Base-by-base conservation (phyloP, 2,113 vertebrate species). In the Tricholaema leucomelas region DNA sequence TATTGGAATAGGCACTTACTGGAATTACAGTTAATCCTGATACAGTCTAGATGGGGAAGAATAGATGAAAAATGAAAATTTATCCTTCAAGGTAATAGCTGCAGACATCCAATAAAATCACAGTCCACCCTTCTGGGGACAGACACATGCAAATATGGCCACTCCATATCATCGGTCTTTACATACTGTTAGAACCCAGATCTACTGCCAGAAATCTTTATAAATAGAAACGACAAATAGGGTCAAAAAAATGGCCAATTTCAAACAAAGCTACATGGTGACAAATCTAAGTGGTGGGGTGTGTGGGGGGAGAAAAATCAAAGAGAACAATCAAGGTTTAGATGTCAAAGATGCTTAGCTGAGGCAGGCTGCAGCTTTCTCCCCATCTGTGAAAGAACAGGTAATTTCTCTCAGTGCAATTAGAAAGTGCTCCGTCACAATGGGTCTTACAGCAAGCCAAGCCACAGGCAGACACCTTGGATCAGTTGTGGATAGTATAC, bases 21-120 rank as follows among this genome's bases (percentile, higher is more conserved):
- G 98, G 99, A 98, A 98, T 99, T 98, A 99, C 99, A 99, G 99
- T 99, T 99, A 98, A 99, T 99, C 99, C 99, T 99, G 98, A 99
- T 98, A 99, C 99, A 99, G 99, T 99, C 99, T 99, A 99, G 99
- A 99, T 98, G 98, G 99, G 98, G 99, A 98, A 99, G 99, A 99
- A 99, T 99, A 99, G 98, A 99, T 99, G 98, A 99, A 97, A 98
- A 98, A 99, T 99, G 99, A 99, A 99, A 99, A 99, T 99, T 98
- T 98, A 99, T 99, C 99, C 99, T 99, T 99, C 99, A 99, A 99
- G 96, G 98, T 98, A 99, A 98, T 94, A 99, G 98, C 99, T 99
- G 99, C 99, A 99, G 99, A 99, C 99, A 99, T 99, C 98, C 98
- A 99, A 98, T 98, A 98, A 99, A 98, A 98, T 99, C 96, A 99